Percentiles rank a stretch among this genome's conserved stretches.
Conservation (phyloP, 2,113 vertebrate genomes). For the Misgurnus anguillicaudatus region DNA sequence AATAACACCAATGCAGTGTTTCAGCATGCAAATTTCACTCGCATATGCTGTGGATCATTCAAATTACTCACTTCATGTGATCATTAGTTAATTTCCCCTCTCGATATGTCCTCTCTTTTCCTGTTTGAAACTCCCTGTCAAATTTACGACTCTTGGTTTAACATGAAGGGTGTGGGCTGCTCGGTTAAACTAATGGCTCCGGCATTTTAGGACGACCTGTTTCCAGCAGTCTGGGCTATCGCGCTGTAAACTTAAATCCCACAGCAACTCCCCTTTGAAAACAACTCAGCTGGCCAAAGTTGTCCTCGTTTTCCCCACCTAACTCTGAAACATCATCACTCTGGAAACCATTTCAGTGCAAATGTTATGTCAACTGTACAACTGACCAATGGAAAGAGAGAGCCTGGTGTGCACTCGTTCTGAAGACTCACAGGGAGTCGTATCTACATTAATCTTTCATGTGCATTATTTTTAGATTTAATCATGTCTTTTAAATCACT, state of each 20-base stretch:
- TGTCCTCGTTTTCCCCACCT: conserved; percentile 11
- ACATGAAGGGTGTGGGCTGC: not conserved
- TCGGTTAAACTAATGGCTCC: conserved; percentile 8
- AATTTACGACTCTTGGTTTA: not conserved
- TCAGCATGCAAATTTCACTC: conserved; percentile 28
- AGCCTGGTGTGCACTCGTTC: not conserved
- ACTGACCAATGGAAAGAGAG: conserved; percentile 5
- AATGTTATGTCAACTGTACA: conserved; percentile 9
- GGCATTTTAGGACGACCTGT: conserved; percentile 11
- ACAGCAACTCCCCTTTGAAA: conserved; percentile 17
- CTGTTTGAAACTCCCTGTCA: not conserved
- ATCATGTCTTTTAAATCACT: conserved; percentile 50
- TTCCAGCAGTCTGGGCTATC: conserved; percentile 9
- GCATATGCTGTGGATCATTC: conserved; percentile 17
- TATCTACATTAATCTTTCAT: conserved; percentile 69
- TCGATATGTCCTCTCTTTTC: not conserved
- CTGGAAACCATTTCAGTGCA: conserved; percentile 27
- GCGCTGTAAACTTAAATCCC: not conserved
- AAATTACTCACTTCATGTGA: conserved; percentile 31
- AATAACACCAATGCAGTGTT: conserved; percentile 41
- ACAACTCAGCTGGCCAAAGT: conserved; percentile 8
- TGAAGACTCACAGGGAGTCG: conserved; percentile 44
- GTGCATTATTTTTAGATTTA: conserved; percentile 64
- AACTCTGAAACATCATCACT: conserved; percentile 6
- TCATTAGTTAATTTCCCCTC: not conserved